These are phyloP conservation scores for Oreocharis arfaki DNA, from an alignment of 2,113 vertebrate species.

Conservation along the genomic window DNA sequence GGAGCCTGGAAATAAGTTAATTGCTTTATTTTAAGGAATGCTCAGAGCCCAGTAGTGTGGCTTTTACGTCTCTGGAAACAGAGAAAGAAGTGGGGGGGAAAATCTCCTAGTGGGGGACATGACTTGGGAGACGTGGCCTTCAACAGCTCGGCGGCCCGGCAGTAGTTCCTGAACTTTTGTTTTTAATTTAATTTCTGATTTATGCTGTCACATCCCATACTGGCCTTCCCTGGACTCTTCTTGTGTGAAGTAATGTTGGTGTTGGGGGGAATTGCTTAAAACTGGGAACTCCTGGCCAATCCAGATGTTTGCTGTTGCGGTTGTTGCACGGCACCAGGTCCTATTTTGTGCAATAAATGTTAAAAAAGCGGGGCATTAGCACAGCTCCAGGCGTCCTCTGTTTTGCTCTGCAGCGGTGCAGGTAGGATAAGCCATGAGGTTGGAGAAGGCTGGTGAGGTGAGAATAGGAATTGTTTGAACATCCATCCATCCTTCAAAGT, in stretches of 20 bases:
- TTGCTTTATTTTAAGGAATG: slow-evolving; percentile 79
- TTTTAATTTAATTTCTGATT: slow-evolving; percentile 65
- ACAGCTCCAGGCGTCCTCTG: neutral
- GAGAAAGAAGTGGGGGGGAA: neutral
- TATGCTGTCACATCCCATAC: slow-evolving; percentile 54
- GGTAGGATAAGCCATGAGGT: neutral
- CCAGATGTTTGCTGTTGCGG: slow-evolving; percentile 28
- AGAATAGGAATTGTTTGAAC: neutral
- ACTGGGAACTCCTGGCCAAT: slow-evolving; percentile 8
- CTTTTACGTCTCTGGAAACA: neutral
- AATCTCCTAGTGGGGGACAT: neutral
- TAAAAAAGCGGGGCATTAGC: neutral
- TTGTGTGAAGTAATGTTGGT: slow-evolving; percentile 37
- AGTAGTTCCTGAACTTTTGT: slow-evolving; percentile 66
- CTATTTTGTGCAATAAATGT: neutral
- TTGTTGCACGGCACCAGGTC: neutral
- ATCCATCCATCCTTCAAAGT: neutral
- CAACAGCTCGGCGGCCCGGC: slow-evolving; percentile 10
- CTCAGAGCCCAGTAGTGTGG: neutral
- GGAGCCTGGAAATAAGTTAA: slow-evolving; percentile 87
- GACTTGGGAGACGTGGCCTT: slow-evolving; percentile 60
- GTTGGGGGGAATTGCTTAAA: slow-evolving; percentile 19
- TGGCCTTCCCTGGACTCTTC: slow-evolving; percentile 31
- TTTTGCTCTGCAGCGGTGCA: neutral
- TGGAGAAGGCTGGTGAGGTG: neutral